Evolutionary conservation across 2,888 invertebrate genomes (phyloP).

Genomic region (Hermaeophaga mercurialis): DNA sequence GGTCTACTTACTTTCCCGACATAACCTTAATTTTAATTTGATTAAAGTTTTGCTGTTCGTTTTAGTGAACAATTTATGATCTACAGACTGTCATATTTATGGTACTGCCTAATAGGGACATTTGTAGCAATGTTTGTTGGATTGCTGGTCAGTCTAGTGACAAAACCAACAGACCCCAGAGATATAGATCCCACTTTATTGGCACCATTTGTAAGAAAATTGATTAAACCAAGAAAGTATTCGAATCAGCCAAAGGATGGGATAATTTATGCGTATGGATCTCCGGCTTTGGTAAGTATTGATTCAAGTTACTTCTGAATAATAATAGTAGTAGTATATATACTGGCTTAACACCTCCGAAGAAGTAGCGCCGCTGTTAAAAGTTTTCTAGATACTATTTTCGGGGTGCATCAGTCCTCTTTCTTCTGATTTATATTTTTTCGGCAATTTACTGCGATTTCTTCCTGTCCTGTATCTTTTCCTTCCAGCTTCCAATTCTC

Average conservation of each 20-base stretch:
- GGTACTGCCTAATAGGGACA: conserved; percentile 77
- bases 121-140: conserved; percentile 69
- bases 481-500: no score
- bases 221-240: conserved; percentile 54
- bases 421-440: no score
- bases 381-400: no score
- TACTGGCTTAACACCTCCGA: no score
- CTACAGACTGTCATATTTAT: conserved; percentile 75
- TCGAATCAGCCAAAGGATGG: conserved; percentile 52
- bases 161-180: conserved; percentile 61
- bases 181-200: conserved; percentile 65
- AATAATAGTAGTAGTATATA: no score
- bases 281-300: conserved; percentile 48
- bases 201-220: conserved; percentile 68
- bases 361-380: no score
- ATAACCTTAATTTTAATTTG: no score
- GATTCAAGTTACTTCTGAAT: no score
- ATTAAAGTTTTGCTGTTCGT: not conserved
- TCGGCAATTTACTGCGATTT: no score
- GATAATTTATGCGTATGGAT: conserved; percentile 51
- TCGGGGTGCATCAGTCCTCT: no score
- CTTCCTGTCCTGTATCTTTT: no score
- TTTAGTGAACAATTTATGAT: conserved; percentile 65
- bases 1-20: no score
- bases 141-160: conserved; percentile 70